Base-by-base conservation (phyloP, 1,140 invertebrate species). In the Drosophila pectinifera region DNA sequence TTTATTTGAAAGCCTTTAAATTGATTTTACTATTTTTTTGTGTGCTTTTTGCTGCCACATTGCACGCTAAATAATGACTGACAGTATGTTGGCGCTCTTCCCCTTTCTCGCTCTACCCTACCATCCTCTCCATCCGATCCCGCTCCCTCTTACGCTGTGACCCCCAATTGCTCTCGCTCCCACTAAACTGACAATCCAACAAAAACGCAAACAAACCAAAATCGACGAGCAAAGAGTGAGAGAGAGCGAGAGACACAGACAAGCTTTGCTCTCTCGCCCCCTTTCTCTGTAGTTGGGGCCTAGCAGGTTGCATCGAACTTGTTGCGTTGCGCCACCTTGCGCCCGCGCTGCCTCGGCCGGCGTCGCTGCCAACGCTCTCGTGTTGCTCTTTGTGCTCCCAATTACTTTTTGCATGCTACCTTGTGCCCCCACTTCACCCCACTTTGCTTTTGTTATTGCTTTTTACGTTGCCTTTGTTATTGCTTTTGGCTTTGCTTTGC, bases 321-420 rank as follows among this genome's bases (percentile, higher is more conserved):
- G 81, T 85, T 85, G 81, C 81, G 73, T 85, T 64, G 62, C 65
- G 64, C 77, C 79, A 88, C 83, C 79, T 86, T 88, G 82, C 83
- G 84, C 67, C 56, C 55, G 55, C 63, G 36, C 58, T 57, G 74
- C 16, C 16, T 26, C 49, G 5, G 58, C 26, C 39, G 39, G 28
- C 45, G 31, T 62, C 78, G 49, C 53, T 48, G 74, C 36, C 48
- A 24, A 16, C 13, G 43, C 55, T 79, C 51, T 54, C 68, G 42
- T 80, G 61, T 77, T 86, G 83, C 81, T 85, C 81, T 85, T 85
- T 85, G 81, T 85, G 81, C 81, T 86, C 82, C 82, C 82, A 85
- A 85, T 85, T 86, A 86, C 82, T 86, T 85, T 85, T 85, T 86
- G 81, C 81, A 85, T 85, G 82, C 73, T 85, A 85, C 81, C 82